phyloP scores from a whole-genome alignment of 2,797 vertebrate genomes.

The Leuciscus waleckii region DNA sequence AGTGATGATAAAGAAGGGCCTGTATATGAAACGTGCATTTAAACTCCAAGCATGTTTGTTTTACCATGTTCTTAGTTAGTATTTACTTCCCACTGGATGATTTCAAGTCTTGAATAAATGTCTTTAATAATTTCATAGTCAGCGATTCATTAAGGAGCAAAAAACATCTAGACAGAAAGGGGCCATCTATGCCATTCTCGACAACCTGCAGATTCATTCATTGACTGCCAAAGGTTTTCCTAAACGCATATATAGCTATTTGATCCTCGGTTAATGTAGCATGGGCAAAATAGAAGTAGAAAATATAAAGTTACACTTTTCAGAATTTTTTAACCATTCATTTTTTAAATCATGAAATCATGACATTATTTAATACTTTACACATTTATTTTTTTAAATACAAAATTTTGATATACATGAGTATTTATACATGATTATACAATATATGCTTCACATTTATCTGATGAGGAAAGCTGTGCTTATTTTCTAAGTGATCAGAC shows the following conservation, averaged over 20 bases:
- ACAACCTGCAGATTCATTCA: background rate
- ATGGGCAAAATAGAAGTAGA: background rate
- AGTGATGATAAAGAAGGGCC: background rate
- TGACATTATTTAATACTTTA: no score
- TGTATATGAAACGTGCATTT: background rate
- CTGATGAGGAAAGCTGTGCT: background rate
- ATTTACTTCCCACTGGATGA: background rate
- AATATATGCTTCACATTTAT: background rate
- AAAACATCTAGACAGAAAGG: background rate
- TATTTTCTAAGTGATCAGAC: background rate
- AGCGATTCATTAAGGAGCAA: background rate
- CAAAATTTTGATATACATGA: no score
- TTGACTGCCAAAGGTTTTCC: background rate
- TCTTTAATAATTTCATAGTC: background rate
- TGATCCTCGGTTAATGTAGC: background rate
- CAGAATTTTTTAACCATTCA: no score
- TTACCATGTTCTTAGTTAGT: background rate
- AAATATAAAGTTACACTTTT: no score
- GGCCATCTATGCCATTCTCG: background rate
- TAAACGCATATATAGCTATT: background rate
- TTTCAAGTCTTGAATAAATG: background rate
- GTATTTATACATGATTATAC: background rate
- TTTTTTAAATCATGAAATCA: no score
- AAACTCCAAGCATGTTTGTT: background rate
- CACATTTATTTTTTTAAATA: no score